Percentiles rank a stretch among this genome's conserved stretches.
Conservation (phyloP, 2,113 vertebrate species). For the Stigmatopora nigra region DNA sequence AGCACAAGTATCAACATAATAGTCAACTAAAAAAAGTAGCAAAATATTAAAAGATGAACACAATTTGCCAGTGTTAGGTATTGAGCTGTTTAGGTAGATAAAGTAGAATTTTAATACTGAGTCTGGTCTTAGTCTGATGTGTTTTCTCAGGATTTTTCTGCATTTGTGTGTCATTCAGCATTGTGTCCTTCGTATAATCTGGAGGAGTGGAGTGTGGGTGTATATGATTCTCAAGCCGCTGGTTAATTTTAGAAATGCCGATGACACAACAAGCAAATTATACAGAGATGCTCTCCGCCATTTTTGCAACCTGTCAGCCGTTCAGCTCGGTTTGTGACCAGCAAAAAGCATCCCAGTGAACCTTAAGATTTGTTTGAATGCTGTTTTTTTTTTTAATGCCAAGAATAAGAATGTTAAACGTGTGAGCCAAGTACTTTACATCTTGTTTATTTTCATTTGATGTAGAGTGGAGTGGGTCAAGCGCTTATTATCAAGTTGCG, state of each 20-base stretch:
- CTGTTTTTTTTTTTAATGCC: conserved; percentile 1
- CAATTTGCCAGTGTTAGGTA: not conserved
- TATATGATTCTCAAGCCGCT: conserved; percentile 36
- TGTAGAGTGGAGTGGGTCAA: conserved; percentile 1
- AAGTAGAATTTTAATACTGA: no score
- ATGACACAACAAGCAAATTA: conserved; percentile 53
- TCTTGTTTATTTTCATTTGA: conserved; percentile 6
- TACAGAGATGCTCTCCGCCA: conserved; percentile 31
- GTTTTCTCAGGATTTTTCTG: not conserved
- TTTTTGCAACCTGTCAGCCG: conserved; percentile 52
- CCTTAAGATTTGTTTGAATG: not conserved
- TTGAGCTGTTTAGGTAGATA: no score
- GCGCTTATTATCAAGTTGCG: not conserved
- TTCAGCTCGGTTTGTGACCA: not conserved
- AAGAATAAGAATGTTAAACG: not conserved
- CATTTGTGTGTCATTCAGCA: not conserved
- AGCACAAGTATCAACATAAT: not conserved
- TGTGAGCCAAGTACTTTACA: not conserved
- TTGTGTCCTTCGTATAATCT: conserved; percentile 14
- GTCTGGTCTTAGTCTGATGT: no score
- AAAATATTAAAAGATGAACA: not conserved
- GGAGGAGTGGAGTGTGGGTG: conserved; percentile 24
- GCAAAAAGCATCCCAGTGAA: not conserved
- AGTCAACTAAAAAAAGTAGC: not conserved
- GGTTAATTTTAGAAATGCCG: conserved; percentile 44